Base-by-base conservation (phyloP, 2,797 vertebrate genomes). In the Diceros bicornis region DNA sequence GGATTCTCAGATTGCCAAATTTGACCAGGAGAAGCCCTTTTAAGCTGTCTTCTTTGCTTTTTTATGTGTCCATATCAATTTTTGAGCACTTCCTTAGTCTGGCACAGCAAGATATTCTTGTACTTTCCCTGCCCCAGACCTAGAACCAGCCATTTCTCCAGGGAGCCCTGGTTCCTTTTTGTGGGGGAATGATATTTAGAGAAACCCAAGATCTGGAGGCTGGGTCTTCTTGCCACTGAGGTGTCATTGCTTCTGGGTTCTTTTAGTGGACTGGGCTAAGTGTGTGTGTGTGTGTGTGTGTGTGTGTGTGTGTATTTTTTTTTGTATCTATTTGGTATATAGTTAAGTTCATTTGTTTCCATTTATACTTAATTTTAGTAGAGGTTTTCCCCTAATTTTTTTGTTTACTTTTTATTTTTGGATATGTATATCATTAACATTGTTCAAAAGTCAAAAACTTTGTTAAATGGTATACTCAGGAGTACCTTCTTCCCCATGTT, bases 391-490 rank as follows among this genome's bases (percentile, higher is more conserved):
- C 18, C 44, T n/a, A 21, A 77, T 93, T 2, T 10, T 41, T 41
- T 72, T 71, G 27, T 59, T 91, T 61, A 69, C 59, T 79, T 92
- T 93, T 92, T 82, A 37, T 41, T 50, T 93, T 97, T 83, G 75
- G 86, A 62, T 74, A 50, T 32, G 21, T 62, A 61, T 74, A 50
- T 88, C 50, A 61, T 68, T 74, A 95, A 84, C 23, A 68, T 85
- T 86, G 25, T 93, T 69, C 18, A 69, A 11, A 90, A 90, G 59
- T 85, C 50, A 81, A 75, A 75, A 75, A 44, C 23, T 89, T 72
- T 20, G 69, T 69, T 69, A 62, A 83, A 96, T 84, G 14, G 13
- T 94, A 29, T 34, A 57, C 25, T 55, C 11, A 90, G 69, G 34
- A 79, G 9, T 69, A 57, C 16, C 18, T 47, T 20, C 69, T 82